Evolutionary conservation across 2,888 invertebrate species (phyloP).

Genomic region (Ectobius pallidus): DNA sequence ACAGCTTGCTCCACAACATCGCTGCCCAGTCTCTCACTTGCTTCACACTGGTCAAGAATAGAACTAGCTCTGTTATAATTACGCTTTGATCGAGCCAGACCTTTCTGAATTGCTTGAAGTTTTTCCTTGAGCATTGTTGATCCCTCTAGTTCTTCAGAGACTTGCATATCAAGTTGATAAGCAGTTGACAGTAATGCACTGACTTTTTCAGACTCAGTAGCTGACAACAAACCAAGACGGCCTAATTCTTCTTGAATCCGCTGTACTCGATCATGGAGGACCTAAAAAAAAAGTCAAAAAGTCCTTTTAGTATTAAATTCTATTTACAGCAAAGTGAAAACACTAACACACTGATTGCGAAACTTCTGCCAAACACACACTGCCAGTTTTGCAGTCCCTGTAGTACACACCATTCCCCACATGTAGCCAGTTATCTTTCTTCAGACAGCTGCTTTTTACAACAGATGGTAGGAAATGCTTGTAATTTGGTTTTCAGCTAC

Average conservation of each 20-base stretch:
- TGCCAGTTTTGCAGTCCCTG: too few species aligned
- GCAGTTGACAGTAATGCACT: conserved; percentile 73
- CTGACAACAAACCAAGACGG: conserved; percentile 69
- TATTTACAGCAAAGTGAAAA: too few species aligned
- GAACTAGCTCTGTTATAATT: conserved; percentile 66
- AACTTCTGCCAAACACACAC: too few species aligned
- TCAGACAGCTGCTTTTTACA: too few species aligned
- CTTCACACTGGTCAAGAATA: conserved; percentile 72
- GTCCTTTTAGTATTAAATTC: too few species aligned
- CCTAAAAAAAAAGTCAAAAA: too few species aligned
- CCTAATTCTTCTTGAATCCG: conserved; percentile 82
- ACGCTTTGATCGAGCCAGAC: conserved; percentile 70
- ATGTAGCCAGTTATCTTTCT: too few species aligned
- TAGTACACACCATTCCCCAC: too few species aligned
- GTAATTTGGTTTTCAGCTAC: too few species aligned
- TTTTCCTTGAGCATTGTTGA: conserved; percentile 74
- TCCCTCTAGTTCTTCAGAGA: conserved; percentile 79
- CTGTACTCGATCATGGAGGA: conserved; percentile 74
- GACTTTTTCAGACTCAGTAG: conserved; percentile 77
- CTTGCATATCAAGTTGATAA: conserved; percentile 71
- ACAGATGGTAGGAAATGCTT: too few species aligned
- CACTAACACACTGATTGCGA: too few species aligned
- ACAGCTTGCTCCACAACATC: conserved; percentile 80
- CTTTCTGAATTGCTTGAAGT: conserved; percentile 72
- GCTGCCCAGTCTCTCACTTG: conserved; percentile 73